Evolutionary conservation across 2,888 invertebrate species (phyloP), one percentile per base, ranked within the genome.

Genomic region (Mechanitis mazaeus): DNA sequence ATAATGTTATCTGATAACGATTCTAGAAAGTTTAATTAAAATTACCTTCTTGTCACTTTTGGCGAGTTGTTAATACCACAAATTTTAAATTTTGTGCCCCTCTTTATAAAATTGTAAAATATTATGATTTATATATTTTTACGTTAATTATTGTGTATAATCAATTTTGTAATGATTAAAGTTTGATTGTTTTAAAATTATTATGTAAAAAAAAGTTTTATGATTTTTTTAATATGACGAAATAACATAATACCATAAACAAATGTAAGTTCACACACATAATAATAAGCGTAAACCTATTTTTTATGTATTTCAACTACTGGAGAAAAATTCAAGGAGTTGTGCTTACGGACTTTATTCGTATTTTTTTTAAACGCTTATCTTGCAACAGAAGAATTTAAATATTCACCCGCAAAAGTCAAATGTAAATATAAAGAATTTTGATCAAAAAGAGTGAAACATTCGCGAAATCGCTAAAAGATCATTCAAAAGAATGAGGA

Each of bases 1-100:
- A 87, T 88, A 87, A 87, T 89, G 86, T 88, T 89, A 89, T 90
- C 89, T 84, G 85, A 87, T 88, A 87, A 89, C 84, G 84, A 85
- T 87, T 84, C 79, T 76, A 78, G 72, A 76, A 86, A 87, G 86
- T 87, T 89, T 87, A 89, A 88, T 89, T 89, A 85, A 88, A 89
- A 84, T 88, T 87, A 80, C 77, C 75, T 79, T 84, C 77, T 77
- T 75, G 73, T 73, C 75, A 74, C 71, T 81, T 84, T 80, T 79
- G 75, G 72, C 76, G 78, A 79, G 76, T 84, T 83, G 81, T 81
- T 84, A 83, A 85, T 86, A 81, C 81, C 79, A 79, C 78, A 80
- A 85, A 84, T 85, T 83, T 85, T 83, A 80, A 82, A 84, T 82
- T 83, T 85, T 78, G 77, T 78, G 78, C 75, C 66, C 75, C 69